Base-by-base conservation (phyloP, 2,113 vertebrate genomes). In the Dicrurus megarhynchus region DNA sequence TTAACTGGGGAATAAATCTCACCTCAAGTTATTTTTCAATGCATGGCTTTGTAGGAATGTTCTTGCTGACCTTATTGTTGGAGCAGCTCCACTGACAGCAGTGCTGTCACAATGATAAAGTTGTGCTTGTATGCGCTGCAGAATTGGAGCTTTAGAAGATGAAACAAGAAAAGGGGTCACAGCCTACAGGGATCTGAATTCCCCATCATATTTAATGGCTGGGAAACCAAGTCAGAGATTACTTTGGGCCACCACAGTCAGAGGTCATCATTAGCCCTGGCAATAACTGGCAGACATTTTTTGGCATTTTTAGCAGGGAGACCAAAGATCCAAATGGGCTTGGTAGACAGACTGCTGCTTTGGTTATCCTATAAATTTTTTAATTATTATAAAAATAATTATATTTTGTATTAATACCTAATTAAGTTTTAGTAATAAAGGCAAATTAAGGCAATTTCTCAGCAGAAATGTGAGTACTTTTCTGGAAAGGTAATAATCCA, bases 1-100 rank as follows among this genome's bases (percentile, higher is more conserved):
- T 81, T 96, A 77, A 75, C 68, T 77, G 50, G 27, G 56, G 56
- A 95, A 89, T 89, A 91, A 94, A 83, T 95, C 73, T 92, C 70
- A 49, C 35, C 41, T 22, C 55, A 74, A 86, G 57, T 77, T 77
- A 89, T 90, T 90, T 86, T 92, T 92, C 86, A 86, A 1, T 81
- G 37, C 59, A 32, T 16, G 63, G 69, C 84, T 80, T 80, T 84
- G 81, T 57, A 69, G 70, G 52, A 35, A 39, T 42, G 64, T 44
- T 46, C 47, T 69, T 61, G 39, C 68, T 94, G 90, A 94, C 76
- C 52, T 90, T 90, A 80, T 61, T 94, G 59, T 76, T 84, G 33
- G 22, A 73, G 63, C 73, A 80, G 46, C 55, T 89, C 83, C 55
- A 60, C 22, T 84, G 84, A 83, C 63, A 92, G 44, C 44, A 63